A percentile compares a stretch with the other conserved stretches of the same genome.
These are phyloP conservation scores for Agonopterix arenella DNA, from an alignment of 2,888 invertebrate genomes.

Conservation along the genomic window DNA sequence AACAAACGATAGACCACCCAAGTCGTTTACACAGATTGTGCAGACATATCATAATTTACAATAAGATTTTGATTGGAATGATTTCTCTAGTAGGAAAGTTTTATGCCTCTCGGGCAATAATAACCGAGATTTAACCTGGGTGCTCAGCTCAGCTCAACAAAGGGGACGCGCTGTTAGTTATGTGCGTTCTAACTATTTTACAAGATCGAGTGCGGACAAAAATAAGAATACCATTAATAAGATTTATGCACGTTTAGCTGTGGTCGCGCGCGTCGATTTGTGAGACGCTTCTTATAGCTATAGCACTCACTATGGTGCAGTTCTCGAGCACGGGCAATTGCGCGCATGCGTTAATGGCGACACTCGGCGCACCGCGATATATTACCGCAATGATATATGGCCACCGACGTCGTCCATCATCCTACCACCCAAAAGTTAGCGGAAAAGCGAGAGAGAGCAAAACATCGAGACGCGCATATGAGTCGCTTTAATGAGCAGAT, in stretches of 20 bases:
- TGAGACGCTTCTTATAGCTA: constrained; percentile 62
- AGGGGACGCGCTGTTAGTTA: constrained; percentile 32
- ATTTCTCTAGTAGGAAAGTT: constrained; percentile 37
- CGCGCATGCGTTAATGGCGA: constrained; percentile 73
- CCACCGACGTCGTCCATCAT: constrained; percentile 70
- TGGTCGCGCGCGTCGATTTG: constrained; percentile 69
- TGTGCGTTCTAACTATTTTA: constrained; percentile 53
- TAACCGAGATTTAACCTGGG: constrained; percentile 17
- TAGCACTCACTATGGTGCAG: constrained; percentile 42
- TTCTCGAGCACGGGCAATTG: constrained; percentile 54
- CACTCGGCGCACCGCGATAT: constrained; percentile 72
- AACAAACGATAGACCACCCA: constrained; percentile 61
- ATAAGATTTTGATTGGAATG: constrained; percentile 55
- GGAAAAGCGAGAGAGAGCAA: constrained; percentile 61
- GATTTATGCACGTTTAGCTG: constrained; percentile 68
- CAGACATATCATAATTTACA: constrained; percentile 44
- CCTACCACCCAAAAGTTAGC: constrained; percentile 75
- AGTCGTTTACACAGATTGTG: constrained; percentile 34
- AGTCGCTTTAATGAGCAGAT: constrained; percentile 69
- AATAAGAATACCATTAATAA: constrained; percentile 70
- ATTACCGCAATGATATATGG: constrained; percentile 73
- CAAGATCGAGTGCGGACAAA: constrained; percentile 56
- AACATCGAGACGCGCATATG: constrained; percentile 45
- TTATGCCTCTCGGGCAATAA: constrained; percentile 34
- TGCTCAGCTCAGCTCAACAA: constrained; percentile 25